Evolutionary conservation across 2,888 invertebrate species (phyloP), one percentile per base, ranked within the genome.

Genomic region (Amphipoea oculea): DNA sequence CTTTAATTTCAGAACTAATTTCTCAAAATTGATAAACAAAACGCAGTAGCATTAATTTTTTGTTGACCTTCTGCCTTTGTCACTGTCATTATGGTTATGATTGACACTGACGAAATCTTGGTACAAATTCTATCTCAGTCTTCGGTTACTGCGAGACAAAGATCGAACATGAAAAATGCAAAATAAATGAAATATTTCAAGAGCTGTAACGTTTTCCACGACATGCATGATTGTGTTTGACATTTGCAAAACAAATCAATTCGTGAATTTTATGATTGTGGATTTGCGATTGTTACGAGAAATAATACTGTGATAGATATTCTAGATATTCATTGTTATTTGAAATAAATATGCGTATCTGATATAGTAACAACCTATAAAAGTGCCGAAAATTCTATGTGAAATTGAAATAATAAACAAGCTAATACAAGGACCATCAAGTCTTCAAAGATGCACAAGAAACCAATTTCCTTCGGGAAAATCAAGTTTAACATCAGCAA

Each of bases 401-500:
- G 14, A 69, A 20, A 23, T 40, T 66, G 11, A 63, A 40, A 51
- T 17, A 66, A 14, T 2, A 14, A 3, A 48, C 11, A 60, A 79
- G 9, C 9, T 48, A 42, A 14, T 57, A 67, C 48, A 83, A 75
- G 20, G 29, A 12, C 20, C 6, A 67, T 36, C 29, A 36, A 51
- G 11, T 65, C 51, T 29, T 57, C 23, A 73, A 94, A 87, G 73
- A 96, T 96, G 96, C 96, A 93, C 81, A 96, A 93, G 83, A 96
- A 96, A 87, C 93, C 93, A 0, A 97, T 96, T 90, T 94, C 96
- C 0, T 96, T 97, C 78, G 97, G 96, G 0, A 97, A 96, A 94
- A 97, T 97, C 68, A 95, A 93, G 83, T 93, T 97, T 29, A 95
- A 93, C 83, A 69, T 94, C 1, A 90, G 88, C 51, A 95, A 94